Base-by-base conservation (phyloP, 2,888 invertebrate genomes). In the Nysson spinosus region DNA sequence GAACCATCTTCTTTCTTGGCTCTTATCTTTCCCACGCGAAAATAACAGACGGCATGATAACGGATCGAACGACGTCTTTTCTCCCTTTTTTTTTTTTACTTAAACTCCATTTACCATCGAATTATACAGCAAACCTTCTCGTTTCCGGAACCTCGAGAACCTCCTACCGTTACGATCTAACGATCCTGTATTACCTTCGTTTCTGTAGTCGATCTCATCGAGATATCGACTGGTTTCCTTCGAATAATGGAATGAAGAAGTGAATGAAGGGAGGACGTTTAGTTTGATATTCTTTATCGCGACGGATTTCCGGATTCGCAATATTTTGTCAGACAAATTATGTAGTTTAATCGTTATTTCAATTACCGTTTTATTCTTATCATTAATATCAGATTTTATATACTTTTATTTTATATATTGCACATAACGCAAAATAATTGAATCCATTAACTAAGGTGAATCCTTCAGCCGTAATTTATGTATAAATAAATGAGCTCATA, bases 21-120 rank as follows among this genome's bases (percentile, higher is more conserved):
- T n/a, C 4, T 47, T 43, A 12, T 56, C 49, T 14, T 16, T 32
- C 44, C 34, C 20, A 30, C 44, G 49, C 43, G 22, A 17, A 32
- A 66, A 50, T 63, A 57, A 47, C 63, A 37, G 44, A 72, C 40
- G 22, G n/a, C 40, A 24, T 64, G 66, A 58, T 50, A 44, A 17
- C 19, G 35, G 40, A 34, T 14, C 24, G 46, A 58, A 51, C 19
- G 37, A 26, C 40, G 16, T 14, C n/a, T n/a, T n/a, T n/a, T n/a
- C n/a, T n/a, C n/a, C n/a, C n/a, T n/a, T n/a, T n/a, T 32, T 11
- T 5, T n/a, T 16, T 50, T 50, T 72, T 69, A 69, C 37, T 35
- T 51, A 51, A 55, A n/a, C 39, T 34, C 42, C 40, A 54, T 51
- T 65, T 49, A 62, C 43, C 57, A 52, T 43, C 50, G 44, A 55